phyloP scores from a whole-genome alignment of 2,797 vertebrate genomes.

The Sebastes miniatus region DNA sequence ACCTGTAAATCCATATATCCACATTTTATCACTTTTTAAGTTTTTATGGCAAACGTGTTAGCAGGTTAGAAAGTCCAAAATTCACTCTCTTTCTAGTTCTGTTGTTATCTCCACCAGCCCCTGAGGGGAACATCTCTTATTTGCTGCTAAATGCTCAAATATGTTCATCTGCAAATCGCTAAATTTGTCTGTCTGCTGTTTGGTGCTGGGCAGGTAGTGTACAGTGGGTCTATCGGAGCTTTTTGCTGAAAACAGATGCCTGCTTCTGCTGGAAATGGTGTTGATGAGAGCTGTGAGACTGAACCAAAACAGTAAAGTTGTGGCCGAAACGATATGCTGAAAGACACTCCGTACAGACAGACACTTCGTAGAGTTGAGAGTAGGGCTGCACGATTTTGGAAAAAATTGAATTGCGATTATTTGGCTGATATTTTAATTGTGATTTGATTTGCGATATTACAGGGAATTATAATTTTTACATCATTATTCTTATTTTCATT shows the following conservation, averaged over 20 bases:
- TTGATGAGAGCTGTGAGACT: background rate
- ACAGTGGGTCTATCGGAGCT: background rate
- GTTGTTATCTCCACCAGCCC: background rate
- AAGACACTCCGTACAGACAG: background rate
- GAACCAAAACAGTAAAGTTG: background rate
- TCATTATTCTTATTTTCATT: no score
- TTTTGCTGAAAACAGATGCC: background rate
- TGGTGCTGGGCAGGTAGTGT: background rate
- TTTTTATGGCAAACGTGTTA: background rate
- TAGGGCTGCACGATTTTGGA: no score
- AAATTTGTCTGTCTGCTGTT: background rate
- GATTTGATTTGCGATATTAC: no score
- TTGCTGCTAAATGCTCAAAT: background rate
- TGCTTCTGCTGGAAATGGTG: background rate
- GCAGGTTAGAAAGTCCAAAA: background rate
- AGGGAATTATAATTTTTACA: no score
- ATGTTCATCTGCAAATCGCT: background rate
- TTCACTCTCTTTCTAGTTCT: background rate
- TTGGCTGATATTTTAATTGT: no score
- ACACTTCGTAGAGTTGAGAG: background rate
- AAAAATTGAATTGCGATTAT: no score
- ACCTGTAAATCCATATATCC: no score
- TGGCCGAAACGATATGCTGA: background rate
- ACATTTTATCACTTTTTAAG: background rate
- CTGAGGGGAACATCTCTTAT: background rate